Percentiles rank a stretch among this genome's conserved stretches.
Conservation (phyloP, 2,797 vertebrate genomes). For the Enteromius trimaculatus region DNA sequence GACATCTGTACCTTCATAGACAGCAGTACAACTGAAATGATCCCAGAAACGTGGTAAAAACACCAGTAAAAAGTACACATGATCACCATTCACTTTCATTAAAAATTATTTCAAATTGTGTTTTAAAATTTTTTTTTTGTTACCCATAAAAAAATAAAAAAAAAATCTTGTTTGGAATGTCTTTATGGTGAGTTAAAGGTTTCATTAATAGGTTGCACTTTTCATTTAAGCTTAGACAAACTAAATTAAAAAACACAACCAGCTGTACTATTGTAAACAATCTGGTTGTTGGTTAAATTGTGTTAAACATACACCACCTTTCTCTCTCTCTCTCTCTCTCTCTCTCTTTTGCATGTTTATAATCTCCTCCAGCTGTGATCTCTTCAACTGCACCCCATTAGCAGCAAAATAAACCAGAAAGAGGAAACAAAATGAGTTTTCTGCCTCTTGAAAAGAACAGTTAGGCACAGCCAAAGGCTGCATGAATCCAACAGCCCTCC, state of each 20-base stretch:
- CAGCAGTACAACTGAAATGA: too few relatives aligned
- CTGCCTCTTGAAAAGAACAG: slow-evolving; percentile 9
- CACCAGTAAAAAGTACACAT: too few relatives aligned
- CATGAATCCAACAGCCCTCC: slow-evolving; percentile 10
- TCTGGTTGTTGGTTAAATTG: slow-evolving; percentile 9
- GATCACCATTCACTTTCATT: neutral
- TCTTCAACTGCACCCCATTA: slow-evolving; percentile 21
- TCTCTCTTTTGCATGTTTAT: neutral
- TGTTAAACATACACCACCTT: neutral
- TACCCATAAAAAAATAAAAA: neutral
- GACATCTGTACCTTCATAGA: too few relatives aligned
- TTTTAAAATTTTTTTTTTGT: neutral
- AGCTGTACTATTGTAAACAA: neutral
- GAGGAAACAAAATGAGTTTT: slow-evolving; percentile 24
- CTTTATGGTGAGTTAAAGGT: neutral
- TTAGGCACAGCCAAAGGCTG: slow-evolving; percentile 9
- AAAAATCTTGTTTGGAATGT: neutral
- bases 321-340: neutral
- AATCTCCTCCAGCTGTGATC: slow-evolving; percentile 18
- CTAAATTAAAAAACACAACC: neutral
- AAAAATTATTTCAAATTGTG: neutral
- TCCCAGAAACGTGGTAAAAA: too few relatives aligned
- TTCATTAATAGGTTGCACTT: neutral
- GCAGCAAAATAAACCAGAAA: slow-evolving; percentile 9
- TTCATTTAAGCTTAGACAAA: slow-evolving; percentile 1